Percentiles rank a stretch among this genome's conserved stretches.
Conservation (phyloP, 1,140 invertebrate genomes). For the Lepidurus packardi region DNA sequence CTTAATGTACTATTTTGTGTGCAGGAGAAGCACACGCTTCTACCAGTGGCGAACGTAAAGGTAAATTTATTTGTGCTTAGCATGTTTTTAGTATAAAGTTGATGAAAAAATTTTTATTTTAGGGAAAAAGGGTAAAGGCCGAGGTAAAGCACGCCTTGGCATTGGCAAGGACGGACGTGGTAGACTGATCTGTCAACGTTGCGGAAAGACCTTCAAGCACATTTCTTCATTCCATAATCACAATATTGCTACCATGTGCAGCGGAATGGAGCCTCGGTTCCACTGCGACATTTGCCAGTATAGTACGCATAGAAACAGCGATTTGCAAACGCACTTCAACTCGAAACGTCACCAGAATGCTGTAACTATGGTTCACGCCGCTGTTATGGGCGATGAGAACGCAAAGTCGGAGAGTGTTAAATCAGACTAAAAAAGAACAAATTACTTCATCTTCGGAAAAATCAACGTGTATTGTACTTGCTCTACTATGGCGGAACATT, state of each 20-base stretch:
- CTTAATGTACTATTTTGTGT: neutral
- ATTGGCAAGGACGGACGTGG: neutral
- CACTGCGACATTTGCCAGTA: slow-evolving; percentile 2
- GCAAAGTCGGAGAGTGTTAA: neutral
- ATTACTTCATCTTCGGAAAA: neutral
- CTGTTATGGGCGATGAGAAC: neutral
- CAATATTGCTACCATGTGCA: neutral
- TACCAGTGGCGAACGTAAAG: neutral
- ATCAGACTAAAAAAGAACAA: neutral
- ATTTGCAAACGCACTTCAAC: neutral
- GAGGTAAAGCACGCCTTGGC: neutral
- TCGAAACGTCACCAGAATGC: slow-evolving; percentile 6
- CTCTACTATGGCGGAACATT: no score
- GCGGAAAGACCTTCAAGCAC: slow-evolving; percentile 11
- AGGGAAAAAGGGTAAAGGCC: slow-evolving; percentile 7
- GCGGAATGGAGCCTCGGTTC: neutral
- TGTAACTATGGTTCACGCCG: neutral
- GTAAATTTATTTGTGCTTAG: neutral
- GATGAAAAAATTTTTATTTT: neutral
- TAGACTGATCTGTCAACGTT: neutral
- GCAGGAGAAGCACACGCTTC: neutral
- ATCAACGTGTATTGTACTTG: neutral
- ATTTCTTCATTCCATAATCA: slow-evolving; percentile 8
- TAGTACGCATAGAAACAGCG: neutral
- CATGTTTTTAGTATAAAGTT: neutral